These are phyloP conservation scores for Nyctibius grandis DNA, from an alignment of 2,797 vertebrate genomes.

Conservation along the genomic window DNA sequence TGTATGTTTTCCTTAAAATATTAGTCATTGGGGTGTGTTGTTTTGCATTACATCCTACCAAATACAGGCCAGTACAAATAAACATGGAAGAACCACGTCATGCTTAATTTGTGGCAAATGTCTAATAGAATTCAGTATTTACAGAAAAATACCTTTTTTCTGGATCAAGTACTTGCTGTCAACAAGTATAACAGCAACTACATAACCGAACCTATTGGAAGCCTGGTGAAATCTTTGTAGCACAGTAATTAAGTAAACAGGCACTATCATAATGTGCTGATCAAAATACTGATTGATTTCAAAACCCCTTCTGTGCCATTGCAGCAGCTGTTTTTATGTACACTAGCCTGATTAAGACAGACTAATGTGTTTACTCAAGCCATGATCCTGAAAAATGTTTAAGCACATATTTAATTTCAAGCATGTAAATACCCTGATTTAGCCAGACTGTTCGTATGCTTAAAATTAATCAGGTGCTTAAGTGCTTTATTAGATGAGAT, in stretches of 20 bases:
- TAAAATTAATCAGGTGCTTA: constrained; percentile 45
- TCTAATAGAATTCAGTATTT: background rate
- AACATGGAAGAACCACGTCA: background rate
- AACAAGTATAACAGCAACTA: background rate
- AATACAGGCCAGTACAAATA: background rate
- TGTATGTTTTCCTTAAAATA: background rate
- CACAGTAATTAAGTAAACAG: background rate
- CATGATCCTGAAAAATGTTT: background rate
- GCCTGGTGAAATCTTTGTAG: background rate
- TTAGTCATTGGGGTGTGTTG: background rate
- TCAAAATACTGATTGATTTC: constrained; percentile 28
- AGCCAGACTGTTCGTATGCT: background rate
- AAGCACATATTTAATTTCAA: constrained; percentile 54
- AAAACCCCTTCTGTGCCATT: constrained; percentile 3
- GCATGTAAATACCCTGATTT: background rate
- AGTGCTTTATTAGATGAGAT: background rate
- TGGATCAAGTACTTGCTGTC: background rate
- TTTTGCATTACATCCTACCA: background rate
- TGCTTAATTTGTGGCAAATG: background rate
- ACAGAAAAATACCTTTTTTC: background rate
- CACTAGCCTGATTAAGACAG: background rate
- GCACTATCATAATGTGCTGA: background rate
- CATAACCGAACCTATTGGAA: background rate
- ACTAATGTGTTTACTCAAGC: constrained; percentile 12
- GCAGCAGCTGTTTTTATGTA: constrained; percentile 20